Evolutionary conservation across 2,888 invertebrate genomes (phyloP), one percentile per base, ranked within the genome.

Genomic region (Odontomyia ornata): DNA sequence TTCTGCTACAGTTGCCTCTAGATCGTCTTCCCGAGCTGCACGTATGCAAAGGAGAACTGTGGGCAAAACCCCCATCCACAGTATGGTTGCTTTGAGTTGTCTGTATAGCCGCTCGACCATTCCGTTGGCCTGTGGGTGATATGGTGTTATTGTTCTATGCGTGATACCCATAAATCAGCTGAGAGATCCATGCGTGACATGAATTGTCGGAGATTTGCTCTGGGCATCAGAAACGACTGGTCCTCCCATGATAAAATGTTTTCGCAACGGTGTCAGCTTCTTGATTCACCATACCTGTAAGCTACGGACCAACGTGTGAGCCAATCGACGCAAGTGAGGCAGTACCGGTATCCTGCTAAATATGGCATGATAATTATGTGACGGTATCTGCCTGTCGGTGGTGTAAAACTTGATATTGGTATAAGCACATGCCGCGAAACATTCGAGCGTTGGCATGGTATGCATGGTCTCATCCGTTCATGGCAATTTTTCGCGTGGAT

Each of bases 21-120:
- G 30, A 77, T 84, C n/a, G n/a, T n/a, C 82, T 28, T 82, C 83
- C 21, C 77, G 77, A 3, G 79, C 75, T 0, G 82, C 79, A 4
- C 84, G 80, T 0, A 84, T 65, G 1, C 84, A 84, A 1, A 86
- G 78, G 0, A 86, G 77, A 1, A 85, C 81, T 9, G 80, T 79
- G 0, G 84, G 84, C 4, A 86, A 80, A 3, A 76, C 75, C 7
- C 80, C 80, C 1, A 79, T 62, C 84, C 85, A 80, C 67, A 46
- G 82, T 15, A 85, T 77, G 0, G 87, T 83, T 0, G 85, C 82
- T 80, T 85, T 87, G 69, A 87, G 77, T 11, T 82, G 81, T 1
- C 87, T 80, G 78, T 87, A 86, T 72, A 84, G 82, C 4, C 85
- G 79, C 77, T 87, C 85, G 1, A 87, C 81, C 76, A 85, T 81